Evolutionary conservation across 2,888 invertebrate species (phyloP), one percentile per base, ranked within the genome.

Genomic region (Coenonympha arcania): DNA sequence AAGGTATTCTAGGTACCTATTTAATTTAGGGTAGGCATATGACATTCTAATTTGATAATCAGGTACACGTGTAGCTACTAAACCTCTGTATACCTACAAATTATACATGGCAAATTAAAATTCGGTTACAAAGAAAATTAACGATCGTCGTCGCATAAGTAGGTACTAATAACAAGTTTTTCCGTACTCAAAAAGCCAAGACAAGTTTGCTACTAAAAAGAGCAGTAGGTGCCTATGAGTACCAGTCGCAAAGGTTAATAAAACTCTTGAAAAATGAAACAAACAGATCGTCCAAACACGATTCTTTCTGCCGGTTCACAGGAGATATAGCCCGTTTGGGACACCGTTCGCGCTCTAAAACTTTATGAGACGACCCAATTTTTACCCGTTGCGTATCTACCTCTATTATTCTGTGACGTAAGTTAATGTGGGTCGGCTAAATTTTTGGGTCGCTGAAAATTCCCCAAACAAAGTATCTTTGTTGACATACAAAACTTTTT

Each of bases 301-400:
- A 18, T 16, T 18, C 16, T 34, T 34, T 9, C 18, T 34, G 34
- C 8, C n/a, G 34, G 13, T 11, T 5, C 5, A 11, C 39, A 20
- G 11, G 11, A 43, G 22, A 39, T n/a, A 33, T 37, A 31, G 24
- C 20, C 44, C 54, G 61, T 58, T 48, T 54, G 58, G 47, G 56
- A 55, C 58, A 46, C 46, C 20, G 48, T 49, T 26, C 44, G 33
- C 44, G 55, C 50, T 56, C 56, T 64, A 62, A 66, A 69, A 66
- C 66, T 65, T 56, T 71, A 72, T 67, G 59, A 62, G 36, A 52
- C 65, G 66, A 68, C 68, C 69, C 61, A 61, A 63, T 66, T 70
- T 63, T 64, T 60, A 61, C 20, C 34, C 31, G 33, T 46, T 42
- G 57, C 62, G 56, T 58, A 62, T 59, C 54, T 55, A 52, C 50